phyloP scores from a whole-genome alignment of 2,113 vertebrate genomes.

The Caloenas nicobarica region DNA sequence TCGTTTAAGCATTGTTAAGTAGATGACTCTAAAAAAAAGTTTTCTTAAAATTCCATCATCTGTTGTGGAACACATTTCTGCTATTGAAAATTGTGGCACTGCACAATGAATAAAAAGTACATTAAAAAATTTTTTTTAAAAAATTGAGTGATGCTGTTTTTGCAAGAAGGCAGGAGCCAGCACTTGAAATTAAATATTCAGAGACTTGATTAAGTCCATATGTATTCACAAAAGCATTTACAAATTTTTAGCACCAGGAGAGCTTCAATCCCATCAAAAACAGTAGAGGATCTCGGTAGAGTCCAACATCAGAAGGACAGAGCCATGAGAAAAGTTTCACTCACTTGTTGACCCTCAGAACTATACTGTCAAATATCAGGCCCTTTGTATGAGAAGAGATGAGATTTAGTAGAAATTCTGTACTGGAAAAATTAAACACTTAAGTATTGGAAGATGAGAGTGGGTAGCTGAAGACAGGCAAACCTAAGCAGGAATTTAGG shows the following conservation, averaged over 20 bases:
- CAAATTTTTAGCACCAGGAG: not conserved
- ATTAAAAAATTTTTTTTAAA: not conserved
- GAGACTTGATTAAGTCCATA: not conserved
- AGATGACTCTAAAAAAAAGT: rapidly evolving
- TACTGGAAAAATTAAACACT: not conserved
- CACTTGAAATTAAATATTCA: not conserved
- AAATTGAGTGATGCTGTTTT: not conserved
- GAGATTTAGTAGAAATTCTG: not conserved
- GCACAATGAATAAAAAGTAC: not conserved
- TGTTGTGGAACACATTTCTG: not conserved
- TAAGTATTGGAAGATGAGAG: not conserved
- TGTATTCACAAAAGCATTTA: not conserved
- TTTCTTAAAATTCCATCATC: not conserved
- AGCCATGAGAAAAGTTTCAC: not conserved
- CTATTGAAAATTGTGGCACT: not conserved
- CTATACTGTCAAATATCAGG: not conserved
- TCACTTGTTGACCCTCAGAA: not conserved
- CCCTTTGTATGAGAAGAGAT: not conserved
- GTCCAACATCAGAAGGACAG: not conserved
- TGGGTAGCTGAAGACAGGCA: not conserved
- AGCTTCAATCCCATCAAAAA: not conserved
- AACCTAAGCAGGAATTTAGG: not conserved
- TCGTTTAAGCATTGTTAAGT: not conserved
- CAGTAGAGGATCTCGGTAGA: not conserved
- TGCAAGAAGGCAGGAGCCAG: not conserved